Evolutionary conservation across 2,888 invertebrate species (phyloP).

Genomic region (Rhyacophila evoluta): DNA sequence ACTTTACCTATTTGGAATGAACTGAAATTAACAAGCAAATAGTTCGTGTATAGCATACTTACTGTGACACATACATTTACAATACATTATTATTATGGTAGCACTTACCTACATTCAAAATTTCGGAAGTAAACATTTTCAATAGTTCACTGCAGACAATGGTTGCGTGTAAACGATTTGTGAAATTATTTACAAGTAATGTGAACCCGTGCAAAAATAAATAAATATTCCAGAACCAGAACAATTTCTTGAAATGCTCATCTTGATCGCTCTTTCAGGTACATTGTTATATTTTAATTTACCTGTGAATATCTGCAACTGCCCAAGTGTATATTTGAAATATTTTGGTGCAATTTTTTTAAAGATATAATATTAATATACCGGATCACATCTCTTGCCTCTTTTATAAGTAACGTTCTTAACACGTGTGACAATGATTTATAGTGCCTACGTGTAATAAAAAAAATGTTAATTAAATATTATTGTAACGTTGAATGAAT

Average conservation of each 20-base stretch:
- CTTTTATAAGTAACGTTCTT: too few relatives aligned
- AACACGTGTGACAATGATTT: too few relatives aligned
- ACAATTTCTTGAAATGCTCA: neutral
- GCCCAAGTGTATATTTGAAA: too few relatives aligned
- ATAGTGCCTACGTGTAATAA: too few relatives aligned
- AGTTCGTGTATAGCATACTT: slow-evolving; percentile 7
- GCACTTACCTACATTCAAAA: slow-evolving; percentile 2
- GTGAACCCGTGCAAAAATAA: neutral
- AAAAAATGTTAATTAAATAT: too few relatives aligned
- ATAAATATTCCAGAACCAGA: neutral
- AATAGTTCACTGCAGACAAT: neutral
- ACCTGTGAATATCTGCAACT: too few relatives aligned
- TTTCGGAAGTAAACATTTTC: neutral
- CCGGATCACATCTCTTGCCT: too few relatives aligned
- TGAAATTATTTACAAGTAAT: neutral
- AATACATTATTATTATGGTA: neutral
- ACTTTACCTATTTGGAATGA: neutral
- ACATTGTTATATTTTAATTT: too few relatives aligned
- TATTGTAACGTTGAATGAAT: too few relatives aligned
- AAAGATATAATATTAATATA: too few relatives aligned
- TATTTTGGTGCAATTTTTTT: too few relatives aligned
- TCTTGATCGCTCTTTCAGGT: neutral
- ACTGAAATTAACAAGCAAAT: neutral
- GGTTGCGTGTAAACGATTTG: neutral
- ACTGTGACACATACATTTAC: neutral